Evolutionary conservation across 2,797 vertebrate genomes (phyloP).

Genomic region (Megaceryle alcyon): DNA sequence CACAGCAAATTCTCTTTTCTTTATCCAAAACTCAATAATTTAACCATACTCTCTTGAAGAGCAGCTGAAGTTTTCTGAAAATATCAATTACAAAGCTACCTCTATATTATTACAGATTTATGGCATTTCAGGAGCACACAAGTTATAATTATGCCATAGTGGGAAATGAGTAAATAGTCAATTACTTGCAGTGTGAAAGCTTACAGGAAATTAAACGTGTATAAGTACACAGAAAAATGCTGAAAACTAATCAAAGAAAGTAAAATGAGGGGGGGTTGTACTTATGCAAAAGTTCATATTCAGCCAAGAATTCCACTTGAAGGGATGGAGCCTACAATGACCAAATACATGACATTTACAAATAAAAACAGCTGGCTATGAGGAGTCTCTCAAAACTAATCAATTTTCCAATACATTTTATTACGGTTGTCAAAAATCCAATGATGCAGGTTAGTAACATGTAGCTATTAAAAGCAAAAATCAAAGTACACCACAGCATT

Average conservation of each 20-base stretch:
- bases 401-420: slow-evolving; percentile 76
- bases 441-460: slow-evolving; percentile 68
- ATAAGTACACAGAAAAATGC: slow-evolving; percentile 18
- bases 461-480: slow-evolving; percentile 21
- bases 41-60: slow-evolving; percentile 26
- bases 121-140: slow-evolving; percentile 26
- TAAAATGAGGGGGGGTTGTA: slow-evolving; percentile 47
- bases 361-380: slow-evolving; percentile 74
- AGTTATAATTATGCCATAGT: slow-evolving; percentile 27
- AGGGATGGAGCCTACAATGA: slow-evolving; percentile 29
- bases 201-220: slow-evolving; percentile 35
- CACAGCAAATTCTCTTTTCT: slow-evolving; percentile 69
- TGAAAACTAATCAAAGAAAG: slow-evolving; percentile 33
- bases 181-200: slow-evolving; percentile 17
- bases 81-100: slow-evolving; percentile 55
- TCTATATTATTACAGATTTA: slow-evolving; percentile 49
- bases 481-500: background rate
- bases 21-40: slow-evolving; percentile 45
- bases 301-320: slow-evolving; percentile 44
- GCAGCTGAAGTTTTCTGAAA: slow-evolving; percentile 60
- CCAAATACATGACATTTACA: slow-evolving; percentile 74
- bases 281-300: slow-evolving; percentile 43
- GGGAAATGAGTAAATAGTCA: slow-evolving; percentile 50
- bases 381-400: slow-evolving; percentile 74
- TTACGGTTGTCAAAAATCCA: slow-evolving; percentile 69